Conservation (phyloP, 2,888 invertebrate species). For the Thalpophila matura region DNA sequence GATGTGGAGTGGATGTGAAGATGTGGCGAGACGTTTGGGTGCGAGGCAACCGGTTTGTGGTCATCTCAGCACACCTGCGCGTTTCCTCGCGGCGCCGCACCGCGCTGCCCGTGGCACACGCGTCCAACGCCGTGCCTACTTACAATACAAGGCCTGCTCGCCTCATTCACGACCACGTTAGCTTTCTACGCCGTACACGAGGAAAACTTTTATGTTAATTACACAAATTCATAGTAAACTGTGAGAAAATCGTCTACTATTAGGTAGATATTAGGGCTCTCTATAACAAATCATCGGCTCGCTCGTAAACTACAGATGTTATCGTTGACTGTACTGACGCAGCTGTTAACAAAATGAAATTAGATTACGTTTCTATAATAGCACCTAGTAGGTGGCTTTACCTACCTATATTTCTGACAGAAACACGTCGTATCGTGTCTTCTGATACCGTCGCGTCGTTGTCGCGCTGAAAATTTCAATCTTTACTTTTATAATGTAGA, state of each 20-base stretch:
- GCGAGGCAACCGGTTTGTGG: conserved; percentile 83
- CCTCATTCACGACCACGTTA: conserved; percentile 79
- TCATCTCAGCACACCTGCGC: conserved; percentile 77
- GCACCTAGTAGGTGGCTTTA: no score
- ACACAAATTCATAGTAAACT: conserved; percentile 62
- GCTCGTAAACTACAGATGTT: conserved; percentile 23
- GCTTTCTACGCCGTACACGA: conserved; percentile 80
- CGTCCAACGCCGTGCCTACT: conserved; percentile 43
- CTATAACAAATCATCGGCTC: conserved; percentile 11
- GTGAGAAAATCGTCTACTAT: conserved; percentile 35
- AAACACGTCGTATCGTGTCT: background rate
- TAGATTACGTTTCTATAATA: conserved; percentile 17
- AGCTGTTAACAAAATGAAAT: conserved; percentile 28
- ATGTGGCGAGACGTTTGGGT: conserved; percentile 71
- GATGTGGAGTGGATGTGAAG: conserved; percentile 62
- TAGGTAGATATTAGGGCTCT: conserved; percentile 5
- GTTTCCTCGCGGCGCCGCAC: conserved; percentile 59
- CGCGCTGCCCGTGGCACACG: conserved; percentile 45
- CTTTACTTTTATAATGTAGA: conserved; percentile 8
- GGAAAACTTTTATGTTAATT: conserved; percentile 72
- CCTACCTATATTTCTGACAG: background rate
- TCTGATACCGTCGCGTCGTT: no score
- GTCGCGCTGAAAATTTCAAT: background rate
- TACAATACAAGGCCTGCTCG: conserved; percentile 70
- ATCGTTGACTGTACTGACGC: conserved; percentile 17